Conservation (phyloP, 2,113 vertebrate genomes). For the Zosterops pallidus region DNA sequence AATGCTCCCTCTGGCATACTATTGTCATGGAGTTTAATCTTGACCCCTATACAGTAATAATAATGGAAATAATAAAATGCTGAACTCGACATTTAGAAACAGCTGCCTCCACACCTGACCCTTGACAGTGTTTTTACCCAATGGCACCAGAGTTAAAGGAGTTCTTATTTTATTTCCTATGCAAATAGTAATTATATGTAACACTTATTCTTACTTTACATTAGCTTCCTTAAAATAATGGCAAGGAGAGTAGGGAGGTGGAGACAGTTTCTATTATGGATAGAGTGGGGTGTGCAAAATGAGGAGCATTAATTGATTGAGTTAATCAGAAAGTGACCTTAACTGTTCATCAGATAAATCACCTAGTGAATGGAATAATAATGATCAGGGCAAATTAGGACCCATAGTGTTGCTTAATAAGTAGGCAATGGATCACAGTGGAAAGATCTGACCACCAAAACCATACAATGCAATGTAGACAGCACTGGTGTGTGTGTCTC, state of each 20-base stretch:
- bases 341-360: constrained; percentile 49
- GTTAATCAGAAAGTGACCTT: constrained; percentile 62
- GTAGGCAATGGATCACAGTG: constrained; percentile 3
- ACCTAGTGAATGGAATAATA: constrained; percentile 48
- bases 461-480: background rate
- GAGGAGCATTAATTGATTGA: constrained; percentile 51
- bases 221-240: constrained; percentile 4
- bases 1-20: constrained; percentile 46
- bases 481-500: background rate
- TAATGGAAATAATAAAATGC: constrained; percentile 50
- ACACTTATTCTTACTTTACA: background rate
- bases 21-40: constrained; percentile 43
- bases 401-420: constrained; percentile 22
- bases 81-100: constrained; percentile 32
- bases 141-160: background rate
- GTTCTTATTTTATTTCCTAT: background rate
- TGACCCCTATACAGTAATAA: constrained; percentile 25
- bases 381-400: constrained; percentile 45
- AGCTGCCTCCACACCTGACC: background rate
- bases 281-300: constrained; percentile 5
- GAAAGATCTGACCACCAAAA: background rate
- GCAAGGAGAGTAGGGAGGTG: background rate
- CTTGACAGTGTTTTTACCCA: background rate
- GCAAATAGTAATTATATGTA: background rate
- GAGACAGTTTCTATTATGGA: background rate